A percentile compares a stretch with the other conserved stretches of the same genome.
phyloP scores from a whole-genome alignment of 2,113 vertebrate species.

The Numenius arquata region DNA sequence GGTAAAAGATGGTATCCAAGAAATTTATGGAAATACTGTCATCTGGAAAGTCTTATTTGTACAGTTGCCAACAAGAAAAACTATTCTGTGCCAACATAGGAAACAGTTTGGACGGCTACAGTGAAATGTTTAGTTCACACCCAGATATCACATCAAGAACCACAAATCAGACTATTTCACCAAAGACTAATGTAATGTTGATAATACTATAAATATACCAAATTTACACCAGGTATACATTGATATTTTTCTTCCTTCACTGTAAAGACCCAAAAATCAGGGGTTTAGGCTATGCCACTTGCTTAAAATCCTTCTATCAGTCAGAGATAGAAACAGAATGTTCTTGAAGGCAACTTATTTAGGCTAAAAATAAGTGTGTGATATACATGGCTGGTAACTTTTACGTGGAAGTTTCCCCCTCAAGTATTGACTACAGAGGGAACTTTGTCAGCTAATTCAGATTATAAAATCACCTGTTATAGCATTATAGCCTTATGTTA shows the following conservation, averaged over 20 bases:
- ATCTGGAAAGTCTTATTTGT: background rate
- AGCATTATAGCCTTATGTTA: background rate
- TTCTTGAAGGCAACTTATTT: background rate
- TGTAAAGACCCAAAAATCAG: background rate
- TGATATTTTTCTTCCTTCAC: background rate
- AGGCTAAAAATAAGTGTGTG: background rate
- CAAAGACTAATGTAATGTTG: background rate
- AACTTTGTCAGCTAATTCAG: background rate
- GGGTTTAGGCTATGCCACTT: background rate
- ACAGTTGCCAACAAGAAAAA: background rate
- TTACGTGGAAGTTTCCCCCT: background rate
- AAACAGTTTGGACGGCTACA: background rate
- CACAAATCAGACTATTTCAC: background rate
- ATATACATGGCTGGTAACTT: background rate
- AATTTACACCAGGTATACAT: background rate
- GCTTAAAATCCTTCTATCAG: background rate
- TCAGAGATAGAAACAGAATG: background rate
- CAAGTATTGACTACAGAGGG: background rate
- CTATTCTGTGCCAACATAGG: background rate
- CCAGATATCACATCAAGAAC: background rate
- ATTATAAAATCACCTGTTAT: background rate
- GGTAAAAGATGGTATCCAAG: background rate
- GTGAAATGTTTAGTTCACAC: background rate
- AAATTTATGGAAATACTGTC: background rate
- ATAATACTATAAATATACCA: background rate